Evolutionary conservation across 2,888 invertebrate genomes (phyloP).

Genomic region (Trisateles emortualis): DNA sequence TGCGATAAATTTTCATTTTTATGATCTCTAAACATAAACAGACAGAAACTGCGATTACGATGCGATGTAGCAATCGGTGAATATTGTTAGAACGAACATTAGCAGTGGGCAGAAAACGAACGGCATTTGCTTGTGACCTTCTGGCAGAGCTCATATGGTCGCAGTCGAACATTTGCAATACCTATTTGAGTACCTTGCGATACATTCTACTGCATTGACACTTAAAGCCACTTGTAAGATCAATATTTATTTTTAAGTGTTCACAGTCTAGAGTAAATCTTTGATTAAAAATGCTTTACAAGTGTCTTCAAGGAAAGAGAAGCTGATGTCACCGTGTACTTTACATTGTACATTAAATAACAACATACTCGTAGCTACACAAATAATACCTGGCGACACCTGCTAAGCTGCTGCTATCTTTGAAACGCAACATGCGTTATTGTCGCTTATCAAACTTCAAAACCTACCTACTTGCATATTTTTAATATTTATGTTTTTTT

Average conservation of each 20-base stretch:
- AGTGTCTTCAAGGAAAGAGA: constrained; percentile 35
- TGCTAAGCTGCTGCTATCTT: not conserved
- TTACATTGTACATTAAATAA: constrained; percentile 59
- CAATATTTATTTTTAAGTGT: constrained; percentile 20
- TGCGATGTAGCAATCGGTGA: constrained; percentile 21
- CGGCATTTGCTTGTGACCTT: constrained; percentile 38
- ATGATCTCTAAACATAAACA: constrained; percentile 15
- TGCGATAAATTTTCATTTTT: constrained; percentile 14
- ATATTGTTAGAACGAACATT: constrained; percentile 25
- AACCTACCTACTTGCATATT: not conserved
- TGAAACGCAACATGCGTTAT: not conserved
- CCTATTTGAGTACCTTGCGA: constrained; percentile 19
- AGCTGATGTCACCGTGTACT: constrained; percentile 63
- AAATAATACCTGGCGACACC: not conserved
- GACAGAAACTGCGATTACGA: constrained; percentile 17
- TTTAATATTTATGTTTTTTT: not conserved
- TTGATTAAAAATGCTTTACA: constrained; percentile 24
- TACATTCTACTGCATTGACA: constrained; percentile 23
- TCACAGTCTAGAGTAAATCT: constrained; percentile 18
- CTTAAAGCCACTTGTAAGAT: constrained; percentile 14
- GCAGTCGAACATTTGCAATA: constrained; percentile 26
- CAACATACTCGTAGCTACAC: constrained; percentile 19
- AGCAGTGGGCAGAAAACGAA: constrained; percentile 29
- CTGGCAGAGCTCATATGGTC: constrained; percentile 27
- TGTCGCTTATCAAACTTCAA: not conserved